phyloP scores from a whole-genome alignment of 2,888 invertebrate species.

The Luperina testacea region DNA sequence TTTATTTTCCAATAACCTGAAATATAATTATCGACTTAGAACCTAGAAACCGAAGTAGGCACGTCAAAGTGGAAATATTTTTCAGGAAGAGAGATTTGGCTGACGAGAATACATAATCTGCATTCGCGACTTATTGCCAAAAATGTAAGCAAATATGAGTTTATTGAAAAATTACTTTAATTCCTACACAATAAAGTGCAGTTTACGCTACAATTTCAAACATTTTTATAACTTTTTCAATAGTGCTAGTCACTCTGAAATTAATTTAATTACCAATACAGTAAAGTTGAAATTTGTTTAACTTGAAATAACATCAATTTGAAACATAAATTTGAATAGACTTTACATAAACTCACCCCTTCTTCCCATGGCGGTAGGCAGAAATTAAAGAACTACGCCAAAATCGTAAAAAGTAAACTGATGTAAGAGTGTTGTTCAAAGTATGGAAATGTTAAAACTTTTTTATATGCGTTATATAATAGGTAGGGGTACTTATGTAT shows the following conservation, averaged over 20 bases:
- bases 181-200: too few relatives aligned
- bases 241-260: too few relatives aligned
- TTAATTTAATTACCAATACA: too few relatives aligned
- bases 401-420: background rate
- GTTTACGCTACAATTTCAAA: too few relatives aligned
- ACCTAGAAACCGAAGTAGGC: background rate
- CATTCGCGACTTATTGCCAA: too few relatives aligned
- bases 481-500: background rate
- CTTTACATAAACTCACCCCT: background rate
- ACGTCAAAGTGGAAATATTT: background rate
- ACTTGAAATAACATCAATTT: too few relatives aligned
- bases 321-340: too few relatives aligned
- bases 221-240: too few relatives aligned
- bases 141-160: too few relatives aligned
- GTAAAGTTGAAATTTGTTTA: too few relatives aligned
- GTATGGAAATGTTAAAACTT: constrained; percentile 2
- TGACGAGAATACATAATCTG: background rate
- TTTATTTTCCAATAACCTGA: too few relatives aligned
- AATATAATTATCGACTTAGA: background rate
- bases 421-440: background rate
- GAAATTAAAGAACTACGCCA: background rate
- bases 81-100: background rate
- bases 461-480: constrained; percentile 29
- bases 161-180: too few relatives aligned
- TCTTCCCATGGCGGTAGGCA: background rate